Evolutionary conservation across 2,113 vertebrate species (phyloP).

Genomic region (Laticauda colubrina): DNA sequence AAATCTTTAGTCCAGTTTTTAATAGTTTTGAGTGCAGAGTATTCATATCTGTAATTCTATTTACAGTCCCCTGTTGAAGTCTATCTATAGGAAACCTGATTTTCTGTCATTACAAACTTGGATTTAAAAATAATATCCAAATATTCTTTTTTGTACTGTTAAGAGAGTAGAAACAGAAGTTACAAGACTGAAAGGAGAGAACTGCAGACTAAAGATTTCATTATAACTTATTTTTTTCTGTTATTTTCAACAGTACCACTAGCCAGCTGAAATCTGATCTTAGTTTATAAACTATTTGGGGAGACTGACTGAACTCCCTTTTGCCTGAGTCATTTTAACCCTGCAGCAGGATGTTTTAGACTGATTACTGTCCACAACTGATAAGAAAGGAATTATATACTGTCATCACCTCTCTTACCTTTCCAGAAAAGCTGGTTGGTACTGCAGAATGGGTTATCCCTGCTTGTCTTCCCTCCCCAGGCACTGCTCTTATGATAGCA

Average conservation of each 20-base stretch:
- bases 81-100: background rate
- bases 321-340: background rate
- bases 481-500: constrained; percentile 39
- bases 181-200: background rate
- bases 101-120: background rate
- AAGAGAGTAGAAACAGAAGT: background rate
- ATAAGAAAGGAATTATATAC: constrained; percentile 41
- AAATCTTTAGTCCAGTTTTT: background rate
- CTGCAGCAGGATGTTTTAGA: constrained; percentile 13
- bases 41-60: background rate
- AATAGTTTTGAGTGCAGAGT: background rate
- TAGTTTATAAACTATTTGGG: background rate
- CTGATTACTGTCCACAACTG: constrained; percentile 8
- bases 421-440: constrained; percentile 61
- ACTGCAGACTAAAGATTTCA: background rate
- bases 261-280: background rate
- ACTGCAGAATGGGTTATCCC: constrained; percentile 17
- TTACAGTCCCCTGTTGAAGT: background rate
- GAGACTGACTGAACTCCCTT: background rate
- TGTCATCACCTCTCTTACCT: constrained; percentile 26
- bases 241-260: background rate
- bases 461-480: background rate
- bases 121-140: background rate
- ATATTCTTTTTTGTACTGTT: constrained; percentile 5
- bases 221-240: too few species aligned